These are phyloP conservation scores for Scaptomyza caliginosa DNA, from an alignment of 2,888 invertebrate genomes.

Conservation along the genomic window DNA sequence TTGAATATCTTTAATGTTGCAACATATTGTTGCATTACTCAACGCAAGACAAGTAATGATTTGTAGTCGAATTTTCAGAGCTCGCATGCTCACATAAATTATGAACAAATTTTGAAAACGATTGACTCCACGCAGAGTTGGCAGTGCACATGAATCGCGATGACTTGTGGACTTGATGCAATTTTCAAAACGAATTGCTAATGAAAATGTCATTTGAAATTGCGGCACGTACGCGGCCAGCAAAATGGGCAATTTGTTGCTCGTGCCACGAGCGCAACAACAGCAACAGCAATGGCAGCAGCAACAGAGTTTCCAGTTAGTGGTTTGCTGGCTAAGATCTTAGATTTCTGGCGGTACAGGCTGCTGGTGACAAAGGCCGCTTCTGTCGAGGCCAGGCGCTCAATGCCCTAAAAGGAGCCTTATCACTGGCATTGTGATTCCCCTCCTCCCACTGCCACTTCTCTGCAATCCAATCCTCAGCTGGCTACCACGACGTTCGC, in stretches of 20 bases:
- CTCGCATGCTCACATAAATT: constrained; percentile 52
- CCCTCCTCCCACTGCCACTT: background rate
- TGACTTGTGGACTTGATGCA: constrained; percentile 65
- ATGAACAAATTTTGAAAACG: constrained; percentile 53
- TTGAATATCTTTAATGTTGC: constrained; percentile 25
- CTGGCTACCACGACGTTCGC: constrained; percentile 53
- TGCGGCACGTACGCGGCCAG: constrained; percentile 71
- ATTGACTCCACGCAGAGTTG: constrained; percentile 60
- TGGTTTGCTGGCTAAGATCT: constrained; percentile 41
- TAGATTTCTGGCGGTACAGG: constrained; percentile 47
- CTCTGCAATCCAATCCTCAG: background rate
- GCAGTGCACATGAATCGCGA: constrained; percentile 54
- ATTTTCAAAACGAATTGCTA: constrained; percentile 80
- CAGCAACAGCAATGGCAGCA: constrained; percentile 27
- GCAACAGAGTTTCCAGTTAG: constrained; percentile 8
- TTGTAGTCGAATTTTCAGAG: constrained; percentile 36
- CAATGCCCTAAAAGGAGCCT: constrained; percentile 62
- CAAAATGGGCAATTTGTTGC: constrained; percentile 80
- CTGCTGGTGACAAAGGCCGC: constrained; percentile 56
- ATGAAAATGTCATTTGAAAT: constrained; percentile 79
- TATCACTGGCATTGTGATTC: constrained; percentile 39
- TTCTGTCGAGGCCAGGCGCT: constrained; percentile 35
- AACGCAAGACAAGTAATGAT: constrained; percentile 36
- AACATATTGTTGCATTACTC: constrained; percentile 39
- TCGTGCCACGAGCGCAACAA: constrained; percentile 58